These are phyloP conservation scores for Mythimna ferrago DNA, from an alignment of 2,888 invertebrate species.

Conservation along the genomic window DNA sequence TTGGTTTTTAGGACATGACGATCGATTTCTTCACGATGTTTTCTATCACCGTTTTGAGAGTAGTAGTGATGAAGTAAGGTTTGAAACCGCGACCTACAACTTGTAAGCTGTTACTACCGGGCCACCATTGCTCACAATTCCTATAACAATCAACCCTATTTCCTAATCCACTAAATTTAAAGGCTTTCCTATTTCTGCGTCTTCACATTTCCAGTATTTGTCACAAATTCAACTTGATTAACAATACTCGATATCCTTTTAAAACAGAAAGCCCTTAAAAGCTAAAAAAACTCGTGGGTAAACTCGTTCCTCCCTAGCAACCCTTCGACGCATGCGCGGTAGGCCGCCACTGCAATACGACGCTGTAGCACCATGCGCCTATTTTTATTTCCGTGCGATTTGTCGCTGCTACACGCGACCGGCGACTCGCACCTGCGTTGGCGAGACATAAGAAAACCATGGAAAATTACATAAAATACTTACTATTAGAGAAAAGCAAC, in stretches of 20 bases:
- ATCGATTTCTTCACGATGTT: no score
- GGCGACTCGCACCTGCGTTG: slow-evolving; percentile 32
- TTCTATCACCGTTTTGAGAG: no score
- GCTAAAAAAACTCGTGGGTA: slow-evolving; percentile 18
- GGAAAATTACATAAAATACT: slow-evolving; percentile 16
- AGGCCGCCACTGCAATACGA: slow-evolving; percentile 86
- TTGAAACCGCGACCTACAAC: no score
- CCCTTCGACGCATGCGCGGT: slow-evolving; percentile 82
- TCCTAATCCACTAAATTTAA: neutral
- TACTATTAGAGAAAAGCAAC: neutral
- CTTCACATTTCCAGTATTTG: neutral
- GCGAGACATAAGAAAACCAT: slow-evolving; percentile 15
- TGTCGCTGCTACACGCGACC: slow-evolving; percentile 54
- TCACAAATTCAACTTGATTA: neutral
- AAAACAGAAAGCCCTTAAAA: neutral
- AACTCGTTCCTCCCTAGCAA: slow-evolving; percentile 63
- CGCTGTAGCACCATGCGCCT: slow-evolving; percentile 78
- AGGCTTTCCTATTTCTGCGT: neutral
- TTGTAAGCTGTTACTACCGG: no score
- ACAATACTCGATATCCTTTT: neutral
- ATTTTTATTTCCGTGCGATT: slow-evolving; percentile 76
- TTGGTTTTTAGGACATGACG: no score
- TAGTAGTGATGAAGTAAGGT: no score
- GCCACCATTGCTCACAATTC: no score
- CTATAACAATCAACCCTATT: neutral